Evolutionary conservation across 2,113 vertebrate species (phyloP), one percentile per base, ranked within the genome.

Genomic region (Engraulis encrasicolus): DNA sequence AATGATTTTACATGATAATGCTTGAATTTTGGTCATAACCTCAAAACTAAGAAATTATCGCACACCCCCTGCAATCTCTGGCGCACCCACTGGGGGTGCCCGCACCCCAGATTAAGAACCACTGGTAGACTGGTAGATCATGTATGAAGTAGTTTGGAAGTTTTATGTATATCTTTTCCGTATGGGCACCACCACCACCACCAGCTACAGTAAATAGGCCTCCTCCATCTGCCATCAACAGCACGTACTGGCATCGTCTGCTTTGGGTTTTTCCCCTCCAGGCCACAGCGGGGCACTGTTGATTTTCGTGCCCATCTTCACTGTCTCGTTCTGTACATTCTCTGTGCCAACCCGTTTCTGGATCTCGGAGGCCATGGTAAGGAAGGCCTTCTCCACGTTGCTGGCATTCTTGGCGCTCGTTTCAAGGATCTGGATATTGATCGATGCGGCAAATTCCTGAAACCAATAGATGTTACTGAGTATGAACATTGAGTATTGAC

Each of bases 361-460:
- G 92, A 99, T 99, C 95, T 98, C 97, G 0, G 97, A 96, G 90
- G 97, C 98, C 97, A 99, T 98, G 80, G 97, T 98, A 93, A 99
- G 97, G 95, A 99, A 99, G 87, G 97, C 97, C 93, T 95, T 95
- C 95, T 99, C 98, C 95, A 99, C 98, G 38, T 99, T 99, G 84
- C 95, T 97, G 83, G 97, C 96, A 1, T 97, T 98, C 94, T 98
- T 99, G 66, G 98, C 97, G 88, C 98, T 99, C 81, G 97, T 99
- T 96, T 99, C 98, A 93, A 99, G 95, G 94, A 98, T 98, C 1
- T 96, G 96, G 91, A 98, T 96, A 93, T 97, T 96, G 88, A 99
- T 97, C 71, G 96, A 96, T 82, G 96, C 96, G 88, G 98, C 96
- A 94, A 99, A 96, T 91, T 99, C 98, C 98, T 99, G 92, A 1